These are phyloP conservation scores for Melanaphis sacchari DNA, from an alignment of 1,140 invertebrate genomes.

Conservation along the genomic window DNA sequence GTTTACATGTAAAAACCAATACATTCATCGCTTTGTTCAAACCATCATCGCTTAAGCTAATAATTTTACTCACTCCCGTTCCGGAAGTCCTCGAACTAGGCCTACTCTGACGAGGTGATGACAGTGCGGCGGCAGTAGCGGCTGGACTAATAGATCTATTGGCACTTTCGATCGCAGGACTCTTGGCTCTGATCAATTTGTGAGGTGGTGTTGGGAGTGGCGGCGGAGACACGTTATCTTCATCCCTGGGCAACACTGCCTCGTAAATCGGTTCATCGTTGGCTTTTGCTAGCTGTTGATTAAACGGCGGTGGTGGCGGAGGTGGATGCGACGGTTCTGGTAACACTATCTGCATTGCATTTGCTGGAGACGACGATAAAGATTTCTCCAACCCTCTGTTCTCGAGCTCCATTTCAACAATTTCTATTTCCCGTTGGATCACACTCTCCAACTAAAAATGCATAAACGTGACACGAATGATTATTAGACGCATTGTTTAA, in stretches of 20 bases:
- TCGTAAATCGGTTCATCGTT: slow-evolving; percentile 82
- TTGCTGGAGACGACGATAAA: slow-evolving; percentile 58
- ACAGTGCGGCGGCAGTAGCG: slow-evolving; percentile 26
- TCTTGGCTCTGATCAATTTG: slow-evolving; percentile 63
- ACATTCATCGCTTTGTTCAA: neutral
- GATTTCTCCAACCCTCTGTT: slow-evolving; percentile 23
- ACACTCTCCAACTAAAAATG: slow-evolving; percentile 67
- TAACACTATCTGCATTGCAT: slow-evolving; percentile 56
- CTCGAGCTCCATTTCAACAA: slow-evolving; percentile 58
- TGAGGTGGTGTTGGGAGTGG: slow-evolving; percentile 65
- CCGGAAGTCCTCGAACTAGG: slow-evolving; percentile 62
- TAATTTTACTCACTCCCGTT: neutral
- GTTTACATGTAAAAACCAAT: neutral
- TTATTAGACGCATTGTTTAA: neutral
- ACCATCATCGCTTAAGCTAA: neutral
- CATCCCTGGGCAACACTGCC: slow-evolving; percentile 76
- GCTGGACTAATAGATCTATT: slow-evolving; percentile 53
- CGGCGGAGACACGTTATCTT: slow-evolving; percentile 66
- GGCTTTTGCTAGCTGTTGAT: slow-evolving; percentile 63
- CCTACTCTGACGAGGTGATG: slow-evolving; percentile 64
- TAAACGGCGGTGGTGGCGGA: slow-evolving; percentile 74
- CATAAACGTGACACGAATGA: too few relatives aligned
- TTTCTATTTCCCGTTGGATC: slow-evolving; percentile 68
- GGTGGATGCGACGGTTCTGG: slow-evolving; percentile 68
- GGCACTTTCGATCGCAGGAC: slow-evolving; percentile 61